These are phyloP conservation scores for Agriotes lineatus DNA, from an alignment of 2,888 invertebrate genomes.

Conservation along the genomic window DNA sequence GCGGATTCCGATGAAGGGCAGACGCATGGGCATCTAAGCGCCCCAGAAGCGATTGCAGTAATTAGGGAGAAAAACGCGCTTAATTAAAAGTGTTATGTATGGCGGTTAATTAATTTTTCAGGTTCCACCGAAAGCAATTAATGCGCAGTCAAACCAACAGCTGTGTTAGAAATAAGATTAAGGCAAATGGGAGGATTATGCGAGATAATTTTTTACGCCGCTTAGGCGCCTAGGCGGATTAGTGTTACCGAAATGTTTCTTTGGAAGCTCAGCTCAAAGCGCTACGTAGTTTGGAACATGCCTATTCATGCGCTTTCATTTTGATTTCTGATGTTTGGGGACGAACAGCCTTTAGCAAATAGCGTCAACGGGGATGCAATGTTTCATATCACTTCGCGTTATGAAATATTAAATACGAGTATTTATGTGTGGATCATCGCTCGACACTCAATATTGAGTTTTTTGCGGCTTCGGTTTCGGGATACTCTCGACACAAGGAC, in stretches of 20 bases:
- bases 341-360: not conserved
- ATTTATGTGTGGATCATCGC: not conserved
- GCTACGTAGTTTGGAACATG: no score
- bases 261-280: not conserved
- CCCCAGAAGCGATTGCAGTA: conserved; percentile 3
- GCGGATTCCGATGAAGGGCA: no score
- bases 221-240: not conserved
- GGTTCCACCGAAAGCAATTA: conserved; percentile 22
- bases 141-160: conserved; percentile 25
- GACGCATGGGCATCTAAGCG: not conserved
- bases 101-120: conserved; percentile 28
- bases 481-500: no score
- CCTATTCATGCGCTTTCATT: not conserved
- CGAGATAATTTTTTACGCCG: conserved; percentile 7
- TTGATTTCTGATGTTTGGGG: conserved; percentile 2
- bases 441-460: conserved; percentile 5
- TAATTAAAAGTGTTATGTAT: conserved; percentile 27
- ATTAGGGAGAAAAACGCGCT: conserved; percentile 11
- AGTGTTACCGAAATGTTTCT: not conserved
- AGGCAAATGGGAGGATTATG: conserved; percentile 21
- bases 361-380: not conserved
- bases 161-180: conserved; percentile 30
- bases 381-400: conserved; percentile 7
- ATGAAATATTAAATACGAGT: conserved; percentile 8
- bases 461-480: not conserved